Base-by-base conservation (phyloP, 2,888 invertebrate genomes). In the Lamellibrachia columna region DNA sequence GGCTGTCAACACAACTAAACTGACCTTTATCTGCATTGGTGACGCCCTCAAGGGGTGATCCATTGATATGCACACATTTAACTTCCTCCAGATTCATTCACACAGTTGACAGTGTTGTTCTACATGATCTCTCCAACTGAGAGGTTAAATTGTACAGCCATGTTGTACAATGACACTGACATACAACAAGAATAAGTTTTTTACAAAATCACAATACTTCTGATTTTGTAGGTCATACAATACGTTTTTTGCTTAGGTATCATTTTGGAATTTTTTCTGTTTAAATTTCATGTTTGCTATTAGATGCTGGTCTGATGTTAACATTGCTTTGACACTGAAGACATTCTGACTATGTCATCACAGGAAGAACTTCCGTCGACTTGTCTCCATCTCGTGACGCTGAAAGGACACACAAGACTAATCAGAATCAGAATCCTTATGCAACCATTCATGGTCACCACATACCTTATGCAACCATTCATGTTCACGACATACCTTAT, bases 371-470 rank as follows among this genome's bases (percentile, higher is more conserved):
- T 98, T 98, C 96, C 99, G 97, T 95, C 99, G 97, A 94, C 98
- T 98, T 0, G 98, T 98, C 96, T 99, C 99, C 98, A 99, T 98
- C 95, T 98, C 98, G 97, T 99, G 99, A 52, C 99, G 97, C 96
- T 98, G 98, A 94, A 98, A 98, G 93, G 98, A 97, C 95, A 98
- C 98, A 22, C 75, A 75, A 22, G 15, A 22, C 22, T 15, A 22
- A 22, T 75, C 22, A 22, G 15, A 75, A 75, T 22, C 75, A 75
- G 22, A 22, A 40, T 40, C 40, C 40, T 40, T 40, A 40, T 97
- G 96, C 94, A 99, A 98, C 99, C 99, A 99, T 96, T 99, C 98
- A 96, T 98, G 99, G 96, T 99, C 99, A 0, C 99, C 99, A 90
- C 28, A 52, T 28, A 60, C 3, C 22, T 11, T 91, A n/a, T 91